Base-by-base conservation (phyloP, 64 coral and sea anemone species). In the Pocillopora verrucosa region DNA sequence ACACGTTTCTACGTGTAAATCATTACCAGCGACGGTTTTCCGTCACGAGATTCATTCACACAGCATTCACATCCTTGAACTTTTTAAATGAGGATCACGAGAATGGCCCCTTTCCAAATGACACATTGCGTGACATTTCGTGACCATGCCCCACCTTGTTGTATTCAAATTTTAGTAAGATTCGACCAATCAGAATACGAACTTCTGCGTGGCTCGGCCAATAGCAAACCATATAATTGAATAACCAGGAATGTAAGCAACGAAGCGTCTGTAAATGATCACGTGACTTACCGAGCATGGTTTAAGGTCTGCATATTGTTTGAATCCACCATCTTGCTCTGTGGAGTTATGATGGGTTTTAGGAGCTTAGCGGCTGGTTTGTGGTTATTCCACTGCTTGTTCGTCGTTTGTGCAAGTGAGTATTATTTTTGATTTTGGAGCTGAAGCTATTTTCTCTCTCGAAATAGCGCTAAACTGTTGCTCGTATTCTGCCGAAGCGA, bases 151-250 rank as follows among this genome's bases (percentile, higher is more conserved):
- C 20, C 82, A 85, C 82, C 82, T 41, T 70, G 63, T 24, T 1
- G 19, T 20, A 57, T 56, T 45, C 82, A 57, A 85, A 57, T 6
- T 85, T 36, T 70, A 56, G 63, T 70, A 41, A 15, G 19, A 10
- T 20, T 85, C 70, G 36, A 51, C 82, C 82, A 85, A 85, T 85
- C 64, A 65, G 61, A 85, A 70, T 38, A 22, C 80, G 38, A 19
- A 14, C 30, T 85, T 72, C 16, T 9, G 25, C 19, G 0, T 0
- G 0, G 9, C 2, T 85, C 0, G 22, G 24, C 82, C 82, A 85
- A 83, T 83, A 41, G 36, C 9, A 85, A 72, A 7, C 58, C 37
- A 22, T 6, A 5, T n/a, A 67, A 11, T 12, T 11, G 59, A 16
- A 79, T 26, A 13, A 5, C 17, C 10, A 0, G 51, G 24, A 68